Evolutionary conservation across 2,113 vertebrate genomes (phyloP).

Genomic region (Gallinago media): DNA sequence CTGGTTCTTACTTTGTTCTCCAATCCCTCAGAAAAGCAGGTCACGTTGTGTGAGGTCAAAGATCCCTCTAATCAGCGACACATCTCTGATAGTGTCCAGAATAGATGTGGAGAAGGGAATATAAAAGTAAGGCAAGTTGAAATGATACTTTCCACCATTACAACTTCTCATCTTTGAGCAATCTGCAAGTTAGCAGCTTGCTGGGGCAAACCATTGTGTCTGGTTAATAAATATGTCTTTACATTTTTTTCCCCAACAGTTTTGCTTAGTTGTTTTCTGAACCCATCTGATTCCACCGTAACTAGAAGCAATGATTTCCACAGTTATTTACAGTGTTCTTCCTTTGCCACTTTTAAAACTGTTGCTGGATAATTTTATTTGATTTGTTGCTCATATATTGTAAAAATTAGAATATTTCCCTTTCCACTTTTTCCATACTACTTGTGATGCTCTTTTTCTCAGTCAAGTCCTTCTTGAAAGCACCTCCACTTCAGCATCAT

Average conservation of each 20-base stretch:
- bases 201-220: not conserved
- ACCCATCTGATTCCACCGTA: not conserved
- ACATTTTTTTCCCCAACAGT: fast-evolving
- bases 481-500: not conserved
- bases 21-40: not conserved
- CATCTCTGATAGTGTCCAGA: not conserved
- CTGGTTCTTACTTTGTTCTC: not conserved
- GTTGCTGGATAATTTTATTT: not conserved
- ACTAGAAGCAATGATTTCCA: not conserved
- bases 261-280: not conserved
- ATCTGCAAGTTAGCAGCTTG: not conserved
- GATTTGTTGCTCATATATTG: not conserved
- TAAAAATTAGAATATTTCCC: not conserved
- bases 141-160: not conserved
- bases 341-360: not conserved
- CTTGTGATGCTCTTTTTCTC: not conserved
- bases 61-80: not conserved
- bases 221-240: not conserved
- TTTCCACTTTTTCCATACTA: not conserved
- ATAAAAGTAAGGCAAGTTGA: not conserved
- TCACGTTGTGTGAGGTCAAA: not conserved
- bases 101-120: not conserved
- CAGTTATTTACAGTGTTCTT: not conserved
- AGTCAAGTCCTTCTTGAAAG: not conserved
- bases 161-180: not conserved